These are phyloP conservation scores for Ligdia adustata DNA, from an alignment of 2,888 invertebrate genomes.

Conservation along the genomic window DNA sequence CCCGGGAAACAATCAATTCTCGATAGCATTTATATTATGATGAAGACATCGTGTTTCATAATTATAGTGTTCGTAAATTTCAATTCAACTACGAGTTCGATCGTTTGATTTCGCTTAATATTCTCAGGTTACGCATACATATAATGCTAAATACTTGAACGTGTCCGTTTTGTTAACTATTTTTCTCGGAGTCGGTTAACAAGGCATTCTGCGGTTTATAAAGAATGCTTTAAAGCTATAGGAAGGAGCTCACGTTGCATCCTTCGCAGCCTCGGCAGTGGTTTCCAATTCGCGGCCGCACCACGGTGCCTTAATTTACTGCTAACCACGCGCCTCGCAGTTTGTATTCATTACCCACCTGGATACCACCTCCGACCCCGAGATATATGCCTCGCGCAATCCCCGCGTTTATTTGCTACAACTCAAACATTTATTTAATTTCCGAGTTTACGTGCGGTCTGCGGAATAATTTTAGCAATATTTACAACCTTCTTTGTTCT, in stretches of 20 bases:
- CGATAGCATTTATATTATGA: slow-evolving; percentile 17
- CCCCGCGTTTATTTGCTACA: slow-evolving; percentile 65
- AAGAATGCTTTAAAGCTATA: slow-evolving; percentile 48
- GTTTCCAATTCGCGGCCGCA: slow-evolving; percentile 60
- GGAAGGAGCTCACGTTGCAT: slow-evolving; percentile 46
- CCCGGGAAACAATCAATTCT: slow-evolving; percentile 30
- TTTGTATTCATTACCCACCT: slow-evolving; percentile 81
- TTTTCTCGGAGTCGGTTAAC: slow-evolving; percentile 31
- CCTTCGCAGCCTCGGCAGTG: slow-evolving; percentile 46
- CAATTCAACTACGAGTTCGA: slow-evolving; percentile 7
- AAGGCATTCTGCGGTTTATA: slow-evolving; percentile 54
- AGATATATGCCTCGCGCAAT: slow-evolving; percentile 67
- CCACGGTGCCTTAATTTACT: slow-evolving; percentile 73
- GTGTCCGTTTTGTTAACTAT: slow-evolving; percentile 22
- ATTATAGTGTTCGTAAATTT: slow-evolving; percentile 10
- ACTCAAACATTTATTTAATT: slow-evolving; percentile 61
- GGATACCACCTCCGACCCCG: slow-evolving; percentile 55
- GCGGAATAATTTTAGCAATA: slow-evolving; percentile 29
- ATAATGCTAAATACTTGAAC: slow-evolving; percentile 10
- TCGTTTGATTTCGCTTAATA: slow-evolving; percentile 10
- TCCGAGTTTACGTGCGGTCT: slow-evolving; percentile 40
- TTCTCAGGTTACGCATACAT: not conserved
- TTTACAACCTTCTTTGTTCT: slow-evolving; percentile 27
- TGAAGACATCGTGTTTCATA: slow-evolving; percentile 13
- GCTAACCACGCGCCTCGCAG: slow-evolving; percentile 74